Percentiles rank a stretch among this genome's conserved stretches.
Conservation (phyloP, 2,113 vertebrate species). For the Macrotis lagotis region DNA sequence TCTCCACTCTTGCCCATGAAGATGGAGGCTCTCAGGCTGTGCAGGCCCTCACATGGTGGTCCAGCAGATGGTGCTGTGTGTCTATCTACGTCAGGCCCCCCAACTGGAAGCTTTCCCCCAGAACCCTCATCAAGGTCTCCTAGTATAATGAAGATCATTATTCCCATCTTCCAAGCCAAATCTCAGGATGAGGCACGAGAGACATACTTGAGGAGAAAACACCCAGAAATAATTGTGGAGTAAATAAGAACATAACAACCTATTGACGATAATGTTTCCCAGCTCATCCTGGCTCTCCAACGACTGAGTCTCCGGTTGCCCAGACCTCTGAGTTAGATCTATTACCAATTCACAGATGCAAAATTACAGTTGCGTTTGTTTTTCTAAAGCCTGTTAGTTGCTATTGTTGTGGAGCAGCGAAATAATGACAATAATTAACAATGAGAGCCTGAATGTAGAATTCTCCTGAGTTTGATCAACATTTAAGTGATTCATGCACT, state of each 20-base stretch:
- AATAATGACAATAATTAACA: constrained; percentile 51
- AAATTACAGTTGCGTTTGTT: constrained; percentile 30
- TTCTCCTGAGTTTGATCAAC: constrained; percentile 7
- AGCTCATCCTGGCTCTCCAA: constrained; percentile 51
- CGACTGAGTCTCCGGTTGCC: constrained; percentile 57
- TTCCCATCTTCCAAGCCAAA: constrained; percentile 51
- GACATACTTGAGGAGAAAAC: constrained; percentile 57
- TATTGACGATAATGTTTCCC: constrained; percentile 43
- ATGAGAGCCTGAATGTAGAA: constrained; percentile 45
- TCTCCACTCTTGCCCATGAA: constrained; percentile 16
- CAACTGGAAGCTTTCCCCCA: not conserved
- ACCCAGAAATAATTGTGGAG: constrained; percentile 48
- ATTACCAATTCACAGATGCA: constrained; percentile 51
- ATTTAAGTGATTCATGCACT: constrained; percentile 12
- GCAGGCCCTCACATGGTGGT: constrained; percentile 55
- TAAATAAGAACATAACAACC: constrained; percentile 54
- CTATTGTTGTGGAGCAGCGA: constrained; percentile 26
- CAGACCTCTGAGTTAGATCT: constrained; percentile 41
- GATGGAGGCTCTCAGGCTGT: not conserved
- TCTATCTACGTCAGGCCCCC: constrained; percentile 76
- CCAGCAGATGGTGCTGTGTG: constrained; percentile 87
- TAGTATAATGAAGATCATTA: constrained; percentile 64
- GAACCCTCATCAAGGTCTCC: constrained; percentile 52
- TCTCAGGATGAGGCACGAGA: constrained; percentile 56
- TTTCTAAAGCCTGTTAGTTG: constrained; percentile 35